A percentile compares a stretch with the other conserved stretches of the same genome.
These are phyloP conservation scores for Ellobius talpinus DNA, from an alignment of 2,113 vertebrate species.

Conservation along the genomic window DNA sequence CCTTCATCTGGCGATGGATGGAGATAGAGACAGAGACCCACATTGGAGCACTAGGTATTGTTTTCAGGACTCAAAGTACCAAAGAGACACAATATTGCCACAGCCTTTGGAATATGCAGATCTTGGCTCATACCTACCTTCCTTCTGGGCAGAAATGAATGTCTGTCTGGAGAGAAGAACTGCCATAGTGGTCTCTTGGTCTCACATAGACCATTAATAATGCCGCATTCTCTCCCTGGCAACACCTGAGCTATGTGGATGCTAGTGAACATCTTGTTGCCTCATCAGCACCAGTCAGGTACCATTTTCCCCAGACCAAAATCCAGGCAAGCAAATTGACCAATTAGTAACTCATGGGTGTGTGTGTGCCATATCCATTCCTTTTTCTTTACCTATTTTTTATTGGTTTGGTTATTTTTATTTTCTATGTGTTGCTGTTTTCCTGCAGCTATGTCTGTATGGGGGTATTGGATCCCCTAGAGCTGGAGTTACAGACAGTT, in stretches of 20 bases:
- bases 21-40: no score
- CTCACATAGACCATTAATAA: conserved; percentile 58
- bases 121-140: neutral
- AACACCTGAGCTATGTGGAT: conserved; percentile 78
- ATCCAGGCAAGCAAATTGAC: conserved; percentile 60
- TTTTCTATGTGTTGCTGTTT: neutral
- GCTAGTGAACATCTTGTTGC: conserved; percentile 58
- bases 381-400: neutral
- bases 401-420: neutral
- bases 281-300: conserved; percentile 54
- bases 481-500: neutral
- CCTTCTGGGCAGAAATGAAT: neutral
- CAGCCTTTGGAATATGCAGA: neutral
- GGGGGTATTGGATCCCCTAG: neutral
- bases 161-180: neutral
- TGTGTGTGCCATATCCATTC: neutral
- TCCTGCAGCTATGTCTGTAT: neutral
- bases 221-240: conserved; percentile 79
- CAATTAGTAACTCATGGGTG: neutral
- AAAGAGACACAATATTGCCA: neutral
- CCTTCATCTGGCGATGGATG: no score
- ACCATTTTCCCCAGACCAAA: neutral
- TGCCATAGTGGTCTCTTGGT: conserved; percentile 64
- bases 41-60: no score
- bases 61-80: neutral